These are phyloP conservation scores for Philypnodon macrostomus DNA, from an alignment of 2,797 vertebrate species.

Conservation along the genomic window DNA sequence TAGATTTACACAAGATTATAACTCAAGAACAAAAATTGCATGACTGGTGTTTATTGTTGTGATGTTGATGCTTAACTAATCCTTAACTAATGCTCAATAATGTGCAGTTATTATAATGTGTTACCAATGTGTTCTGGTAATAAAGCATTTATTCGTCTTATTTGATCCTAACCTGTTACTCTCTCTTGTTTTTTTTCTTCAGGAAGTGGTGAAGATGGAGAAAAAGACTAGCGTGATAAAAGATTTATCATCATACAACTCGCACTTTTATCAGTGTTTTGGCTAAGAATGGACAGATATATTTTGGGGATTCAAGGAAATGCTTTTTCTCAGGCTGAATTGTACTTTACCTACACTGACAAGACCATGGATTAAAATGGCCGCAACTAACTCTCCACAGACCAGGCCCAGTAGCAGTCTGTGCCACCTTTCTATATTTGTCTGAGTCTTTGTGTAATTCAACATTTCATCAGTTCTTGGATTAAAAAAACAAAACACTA, in stretches of 20 bases:
- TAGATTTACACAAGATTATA: too few species aligned
- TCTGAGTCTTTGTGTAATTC: constrained; percentile 39
- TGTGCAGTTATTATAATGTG: too few species aligned
- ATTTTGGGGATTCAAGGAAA: constrained; percentile 27
- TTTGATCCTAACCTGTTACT: constrained; percentile 4
- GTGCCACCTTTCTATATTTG: constrained; percentile 44
- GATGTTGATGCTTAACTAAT: too few species aligned
- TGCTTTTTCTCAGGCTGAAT: constrained; percentile 68
- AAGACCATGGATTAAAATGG: constrained; percentile 38
- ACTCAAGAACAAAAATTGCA: too few species aligned
- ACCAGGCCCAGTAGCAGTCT: constrained; percentile 22
- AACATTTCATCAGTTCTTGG: constrained; percentile 57
- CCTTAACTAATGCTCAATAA: too few species aligned
- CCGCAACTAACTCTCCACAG: constrained; percentile 36
- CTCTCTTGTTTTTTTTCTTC: constrained; percentile 10
- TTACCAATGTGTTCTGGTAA: neutral
- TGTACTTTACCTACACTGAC: constrained; percentile 34
- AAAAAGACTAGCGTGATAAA: constrained; percentile 83
- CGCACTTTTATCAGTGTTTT: constrained; percentile 41
- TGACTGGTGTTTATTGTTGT: too few species aligned
- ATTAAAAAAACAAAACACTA: neutral
- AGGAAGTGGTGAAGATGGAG: constrained; percentile 98
- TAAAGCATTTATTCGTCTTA: neutral
- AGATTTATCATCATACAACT: constrained; percentile 28
- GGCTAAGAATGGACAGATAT: constrained; percentile 31